Conservation (phyloP, 2,888 invertebrate genomes). For the Melieria omissa region DNA sequence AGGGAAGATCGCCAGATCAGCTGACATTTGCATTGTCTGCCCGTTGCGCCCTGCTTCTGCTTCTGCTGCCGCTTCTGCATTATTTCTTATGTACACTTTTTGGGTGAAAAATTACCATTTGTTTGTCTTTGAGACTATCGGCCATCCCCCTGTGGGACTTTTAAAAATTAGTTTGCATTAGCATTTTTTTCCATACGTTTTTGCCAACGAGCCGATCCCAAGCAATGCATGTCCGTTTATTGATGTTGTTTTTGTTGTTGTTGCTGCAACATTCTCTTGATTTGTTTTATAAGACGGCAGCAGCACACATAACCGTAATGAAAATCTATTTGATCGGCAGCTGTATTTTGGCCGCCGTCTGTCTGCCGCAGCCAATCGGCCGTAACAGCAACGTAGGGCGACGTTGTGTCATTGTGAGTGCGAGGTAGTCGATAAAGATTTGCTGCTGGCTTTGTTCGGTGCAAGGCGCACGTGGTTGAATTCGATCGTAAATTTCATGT, state of each 20-base stretch:
- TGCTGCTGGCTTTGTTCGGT: too few relatives aligned
- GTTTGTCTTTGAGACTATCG: not conserved
- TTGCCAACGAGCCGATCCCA: not conserved
- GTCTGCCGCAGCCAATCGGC: too few relatives aligned
- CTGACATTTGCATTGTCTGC: conserved; percentile 32
- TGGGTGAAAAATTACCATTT: conserved; percentile 33
- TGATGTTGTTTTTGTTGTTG: not conserved
- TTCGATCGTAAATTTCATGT: too few relatives aligned
- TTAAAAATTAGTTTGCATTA: conserved; percentile 33
- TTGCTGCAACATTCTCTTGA: conserved; percentile 12
- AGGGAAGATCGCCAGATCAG: conserved; percentile 26
- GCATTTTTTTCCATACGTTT: conserved; percentile 6
- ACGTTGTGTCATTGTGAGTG: too few relatives aligned
- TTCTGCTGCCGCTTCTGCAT: conserved; percentile 1
- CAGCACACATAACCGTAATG: conserved; percentile 25
- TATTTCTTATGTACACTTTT: conserved; percentile 17
- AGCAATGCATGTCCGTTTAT: not conserved
- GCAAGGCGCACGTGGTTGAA: too few relatives aligned
- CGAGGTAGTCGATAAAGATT: too few relatives aligned
- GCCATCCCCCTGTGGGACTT: conserved; percentile 19
- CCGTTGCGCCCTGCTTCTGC: not conserved
- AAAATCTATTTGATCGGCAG: conserved; percentile 27
- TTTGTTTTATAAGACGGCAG: conserved; percentile 9
- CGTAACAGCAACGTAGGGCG: too few relatives aligned
- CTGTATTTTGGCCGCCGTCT: conserved; percentile 18